phyloP scores from a whole-genome alignment of 2,113 vertebrate genomes.

The Gracilinanus agilis region DNA sequence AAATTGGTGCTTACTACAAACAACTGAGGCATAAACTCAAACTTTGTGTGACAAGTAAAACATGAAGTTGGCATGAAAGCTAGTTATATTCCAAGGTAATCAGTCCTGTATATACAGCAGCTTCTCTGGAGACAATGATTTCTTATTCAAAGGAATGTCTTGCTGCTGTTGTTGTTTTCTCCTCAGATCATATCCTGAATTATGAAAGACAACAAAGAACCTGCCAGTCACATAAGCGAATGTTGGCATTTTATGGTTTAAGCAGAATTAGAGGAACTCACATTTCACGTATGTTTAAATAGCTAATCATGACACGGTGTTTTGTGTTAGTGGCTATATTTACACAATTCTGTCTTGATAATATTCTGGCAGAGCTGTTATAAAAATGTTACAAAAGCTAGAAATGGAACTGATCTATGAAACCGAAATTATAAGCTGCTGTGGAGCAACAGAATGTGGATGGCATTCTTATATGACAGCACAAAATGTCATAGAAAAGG shows the following conservation, averaged over 20 bases:
- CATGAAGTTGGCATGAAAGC: constrained; percentile 29
- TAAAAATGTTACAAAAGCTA: constrained; percentile 74
- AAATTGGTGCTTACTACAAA: constrained; percentile 51
- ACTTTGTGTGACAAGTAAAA: constrained; percentile 52
- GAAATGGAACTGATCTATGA: constrained; percentile 79
- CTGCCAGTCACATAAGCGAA: constrained; percentile 53
- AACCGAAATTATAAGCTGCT: constrained; percentile 75
- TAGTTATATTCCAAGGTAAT: constrained; percentile 15
- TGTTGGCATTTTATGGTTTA: constrained; percentile 58
- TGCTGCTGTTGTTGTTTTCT: constrained; percentile 25
- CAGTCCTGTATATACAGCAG: constrained; percentile 26
- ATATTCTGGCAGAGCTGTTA: constrained; percentile 76
- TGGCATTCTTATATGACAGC: constrained; percentile 72
- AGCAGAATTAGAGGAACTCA: constrained; percentile 73
- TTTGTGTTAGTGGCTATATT: constrained; percentile 76
- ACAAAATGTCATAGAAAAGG: constrained; percentile 77
- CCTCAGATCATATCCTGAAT: constrained; percentile 61
- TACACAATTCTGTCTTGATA: constrained; percentile 64
- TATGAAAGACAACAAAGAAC: constrained; percentile 54
- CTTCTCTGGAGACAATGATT: constrained; percentile 52
- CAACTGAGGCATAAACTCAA: constrained; percentile 42
- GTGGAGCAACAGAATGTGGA: constrained; percentile 70
- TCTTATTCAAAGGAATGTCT: constrained; percentile 61
- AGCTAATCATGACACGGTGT: constrained; percentile 61
- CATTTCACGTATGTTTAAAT: constrained; percentile 77